Conservation (phyloP, 2,797 vertebrate species). For the Ispidina lecontei region DNA sequence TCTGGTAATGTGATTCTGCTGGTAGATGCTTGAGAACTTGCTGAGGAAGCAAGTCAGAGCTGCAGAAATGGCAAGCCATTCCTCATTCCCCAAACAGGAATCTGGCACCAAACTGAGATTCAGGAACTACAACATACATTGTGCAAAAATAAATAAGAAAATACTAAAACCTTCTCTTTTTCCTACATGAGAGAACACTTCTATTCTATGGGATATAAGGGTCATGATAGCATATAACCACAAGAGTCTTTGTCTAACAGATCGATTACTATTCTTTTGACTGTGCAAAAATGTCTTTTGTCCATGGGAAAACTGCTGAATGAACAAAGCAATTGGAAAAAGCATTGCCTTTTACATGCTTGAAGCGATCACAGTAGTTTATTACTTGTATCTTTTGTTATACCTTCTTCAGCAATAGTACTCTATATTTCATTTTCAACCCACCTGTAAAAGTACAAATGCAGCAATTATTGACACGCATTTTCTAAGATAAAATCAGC, state of each 20-base stretch:
- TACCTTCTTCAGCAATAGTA: constrained; percentile 46
- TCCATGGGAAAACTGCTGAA: constrained; percentile 55
- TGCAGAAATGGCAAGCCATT: constrained; percentile 48
- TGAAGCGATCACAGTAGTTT: constrained; percentile 62
- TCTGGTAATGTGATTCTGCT: constrained; percentile 58
- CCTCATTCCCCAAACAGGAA: constrained; percentile 45
- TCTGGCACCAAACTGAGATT: background rate
- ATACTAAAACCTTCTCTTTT: background rate
- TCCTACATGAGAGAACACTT: background rate
- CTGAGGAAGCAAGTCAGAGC: constrained; percentile 48
- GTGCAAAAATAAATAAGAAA: background rate
- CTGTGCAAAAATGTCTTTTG: constrained; percentile 56
- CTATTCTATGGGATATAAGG: background rate
- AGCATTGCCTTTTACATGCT: constrained; percentile 10
- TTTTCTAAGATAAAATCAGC: constrained; percentile 49
- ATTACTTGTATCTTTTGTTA: constrained; percentile 35
- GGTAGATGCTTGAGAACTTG: constrained; percentile 19
- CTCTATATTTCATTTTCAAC: constrained; percentile 45
- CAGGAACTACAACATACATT: background rate
- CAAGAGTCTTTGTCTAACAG: constrained; percentile 34
- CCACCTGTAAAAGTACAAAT: constrained; percentile 44
- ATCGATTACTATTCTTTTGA: constrained; percentile 14
- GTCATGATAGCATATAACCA: background rate
- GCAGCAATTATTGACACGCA: constrained; percentile 48
- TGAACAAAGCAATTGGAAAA: constrained; percentile 44